Evolutionary conservation across 2,888 invertebrate species (phyloP).

Genomic region (Synergus umbraculus): DNA sequence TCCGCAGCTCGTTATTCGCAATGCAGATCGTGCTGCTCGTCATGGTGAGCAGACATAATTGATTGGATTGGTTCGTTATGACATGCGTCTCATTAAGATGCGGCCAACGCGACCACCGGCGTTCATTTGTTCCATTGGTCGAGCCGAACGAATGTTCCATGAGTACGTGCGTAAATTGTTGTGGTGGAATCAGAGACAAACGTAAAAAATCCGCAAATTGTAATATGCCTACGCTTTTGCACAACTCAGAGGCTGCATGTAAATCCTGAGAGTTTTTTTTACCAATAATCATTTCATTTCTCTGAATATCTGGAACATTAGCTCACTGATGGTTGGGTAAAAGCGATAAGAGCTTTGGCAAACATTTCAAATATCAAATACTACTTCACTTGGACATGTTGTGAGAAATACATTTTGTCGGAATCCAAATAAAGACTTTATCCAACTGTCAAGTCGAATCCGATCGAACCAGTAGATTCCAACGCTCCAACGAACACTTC

Average conservation of each 20-base stretch:
- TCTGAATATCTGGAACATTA: background rate
- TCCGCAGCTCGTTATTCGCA: slow-evolving; percentile 69
- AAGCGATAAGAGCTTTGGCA: background rate
- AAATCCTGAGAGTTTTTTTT: background rate
- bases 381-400: background rate
- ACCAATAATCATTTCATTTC: background rate
- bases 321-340: background rate
- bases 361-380: background rate
- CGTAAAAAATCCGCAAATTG: slow-evolving; percentile 42
- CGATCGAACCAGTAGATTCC: background rate
- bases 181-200: slow-evolving; percentile 35
- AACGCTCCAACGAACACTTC: slow-evolving; percentile 23
- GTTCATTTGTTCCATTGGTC: slow-evolving; percentile 66
- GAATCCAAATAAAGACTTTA: slow-evolving; percentile 27
- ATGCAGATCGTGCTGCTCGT: slow-evolving; percentile 64
- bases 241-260: background rate
- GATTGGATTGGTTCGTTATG: slow-evolving; percentile 75
- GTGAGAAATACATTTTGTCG: background rate
- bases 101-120: slow-evolving; percentile 66
- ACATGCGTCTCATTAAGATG: slow-evolving; percentile 75
- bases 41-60: slow-evolving; percentile 67
- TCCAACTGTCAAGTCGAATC: slow-evolving; percentile 38
- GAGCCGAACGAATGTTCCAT: slow-evolving; percentile 61
- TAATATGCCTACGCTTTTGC: background rate
- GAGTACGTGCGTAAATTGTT: slow-evolving; percentile 52